Percentiles rank a stretch among this genome's conserved stretches.
Conservation (phyloP, 1,140 invertebrate species). For the Euschistus heros region DNA sequence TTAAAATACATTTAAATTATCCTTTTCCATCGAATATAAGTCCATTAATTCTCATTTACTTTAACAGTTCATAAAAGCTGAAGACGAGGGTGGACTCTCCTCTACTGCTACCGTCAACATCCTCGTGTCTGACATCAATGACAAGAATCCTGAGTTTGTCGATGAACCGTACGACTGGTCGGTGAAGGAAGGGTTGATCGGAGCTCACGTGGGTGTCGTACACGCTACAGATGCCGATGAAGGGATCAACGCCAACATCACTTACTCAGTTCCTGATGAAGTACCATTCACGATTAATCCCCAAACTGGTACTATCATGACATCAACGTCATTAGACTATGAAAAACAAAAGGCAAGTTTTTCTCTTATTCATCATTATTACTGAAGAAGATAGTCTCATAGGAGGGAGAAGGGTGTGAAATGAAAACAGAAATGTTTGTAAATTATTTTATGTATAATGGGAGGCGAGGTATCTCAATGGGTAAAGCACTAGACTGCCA, state of each 20-base stretch:
- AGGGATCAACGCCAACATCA: conserved; percentile 47
- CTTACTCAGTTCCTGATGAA: conserved; percentile 54
- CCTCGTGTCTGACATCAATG: conserved; percentile 80
- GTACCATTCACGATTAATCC: conserved; percentile 69
- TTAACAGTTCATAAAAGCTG: conserved; percentile 69
- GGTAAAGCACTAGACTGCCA: too few relatives aligned
- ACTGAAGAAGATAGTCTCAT: too few relatives aligned
- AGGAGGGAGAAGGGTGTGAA: too few relatives aligned
- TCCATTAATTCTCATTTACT: too few relatives aligned
- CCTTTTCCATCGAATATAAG: too few relatives aligned
- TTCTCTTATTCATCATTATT: too few relatives aligned
- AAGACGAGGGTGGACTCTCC: conserved; percentile 70
- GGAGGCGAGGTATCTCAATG: too few relatives aligned
- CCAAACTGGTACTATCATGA: conserved; percentile 64
- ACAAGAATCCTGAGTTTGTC: conserved; percentile 76
- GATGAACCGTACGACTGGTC: conserved; percentile 62
- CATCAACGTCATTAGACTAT: conserved; percentile 67
- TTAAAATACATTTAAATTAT: too few relatives aligned
- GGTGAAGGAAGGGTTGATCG: conserved; percentile 65
- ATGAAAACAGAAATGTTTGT: too few relatives aligned
- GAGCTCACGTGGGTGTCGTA: conserved; percentile 61
- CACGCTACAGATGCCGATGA: conserved; percentile 76
- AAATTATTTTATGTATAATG: too few relatives aligned
- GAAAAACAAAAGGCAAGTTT: conserved; percentile 58
- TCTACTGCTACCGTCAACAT: conserved; percentile 76